Evolutionary conservation across 2,888 invertebrate genomes (phyloP).

Genomic region (Melikaiella ostensackeni): DNA sequence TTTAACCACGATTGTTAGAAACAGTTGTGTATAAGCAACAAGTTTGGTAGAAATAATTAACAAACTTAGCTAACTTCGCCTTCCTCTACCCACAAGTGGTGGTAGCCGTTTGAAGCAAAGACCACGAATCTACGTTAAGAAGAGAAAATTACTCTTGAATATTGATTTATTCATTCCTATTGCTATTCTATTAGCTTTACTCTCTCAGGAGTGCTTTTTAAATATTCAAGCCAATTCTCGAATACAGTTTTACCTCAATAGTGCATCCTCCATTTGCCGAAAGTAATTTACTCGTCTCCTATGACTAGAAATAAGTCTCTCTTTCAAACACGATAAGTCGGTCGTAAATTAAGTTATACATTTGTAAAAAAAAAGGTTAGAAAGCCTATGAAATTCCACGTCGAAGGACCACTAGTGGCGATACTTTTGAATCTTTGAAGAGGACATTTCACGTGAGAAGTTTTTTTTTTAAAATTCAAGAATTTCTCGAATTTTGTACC

Average conservation of each 20-base stretch:
- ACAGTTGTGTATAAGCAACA: constrained; percentile 60
- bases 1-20: constrained; percentile 63
- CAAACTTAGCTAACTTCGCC: constrained; percentile 54
- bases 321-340: too few relatives aligned
- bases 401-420: too few relatives aligned
- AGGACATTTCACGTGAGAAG: too few relatives aligned
- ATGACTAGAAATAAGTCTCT: neutral
- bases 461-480: too few relatives aligned
- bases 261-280: neutral
- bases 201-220: neutral
- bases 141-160: constrained; percentile 26
- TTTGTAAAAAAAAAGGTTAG: too few relatives aligned
- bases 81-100: constrained; percentile 12
- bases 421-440: too few relatives aligned
- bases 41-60: constrained; percentile 63
- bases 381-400: too few relatives aligned
- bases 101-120: constrained; percentile 29
- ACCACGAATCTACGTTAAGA: constrained; percentile 26
- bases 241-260: too few relatives aligned
- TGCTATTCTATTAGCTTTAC: neutral
- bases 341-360: too few relatives aligned
- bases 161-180: constrained; percentile 17
- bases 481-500: too few relatives aligned
- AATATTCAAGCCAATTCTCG: neutral
- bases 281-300: neutral